Evolutionary conservation across 2,888 invertebrate species (phyloP), one percentile per base, ranked within the genome.

Genomic region (Idaea aversata): DNA sequence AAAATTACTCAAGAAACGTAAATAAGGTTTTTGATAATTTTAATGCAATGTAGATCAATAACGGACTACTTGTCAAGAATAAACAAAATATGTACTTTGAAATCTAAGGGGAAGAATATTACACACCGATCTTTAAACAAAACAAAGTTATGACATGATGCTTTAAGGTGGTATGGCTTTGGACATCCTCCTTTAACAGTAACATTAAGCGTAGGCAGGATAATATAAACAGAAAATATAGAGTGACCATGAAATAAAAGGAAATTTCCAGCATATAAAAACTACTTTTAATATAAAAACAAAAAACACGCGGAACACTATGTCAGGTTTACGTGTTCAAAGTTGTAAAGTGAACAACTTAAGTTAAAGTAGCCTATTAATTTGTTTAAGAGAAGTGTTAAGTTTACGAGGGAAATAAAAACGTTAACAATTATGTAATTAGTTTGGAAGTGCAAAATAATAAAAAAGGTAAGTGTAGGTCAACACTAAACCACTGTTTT

Each of bases 231-330:
- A 64, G 66, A 67, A 69, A 67, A 67, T 62, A 59, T 64, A 68
- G 65, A 58, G 66, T 72, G 61, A 66, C 72, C 68, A 73, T 67
- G 47, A 67, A 64, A 66, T 66, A 38, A 15, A 6, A 47, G 47
- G 47, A 57, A 25, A 25, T 25, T 47, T 47, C 47, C 10, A 47
- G 47, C 7, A 13, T 13, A 10, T 47, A 47, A 47, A 47, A 47
- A 47, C 13, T 13, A 36, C 36, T 10, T 47, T 47, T 47, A 47
- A 47, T 47, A 10, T 5, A 13, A 47, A 13, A 6, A 47, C 47
- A 47, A 47, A 47, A 47, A 47, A 47, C 4, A 10, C 7, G 7
- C 47, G 13, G 47, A 47, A 47, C 47, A 10, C 47, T 47, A 36
- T 36, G 36, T 36, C 10, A 36, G 25, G 36, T 36, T 36, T 36